Conservation (phyloP, 2,888 invertebrate species). For the Griposia aprilina region DNA sequence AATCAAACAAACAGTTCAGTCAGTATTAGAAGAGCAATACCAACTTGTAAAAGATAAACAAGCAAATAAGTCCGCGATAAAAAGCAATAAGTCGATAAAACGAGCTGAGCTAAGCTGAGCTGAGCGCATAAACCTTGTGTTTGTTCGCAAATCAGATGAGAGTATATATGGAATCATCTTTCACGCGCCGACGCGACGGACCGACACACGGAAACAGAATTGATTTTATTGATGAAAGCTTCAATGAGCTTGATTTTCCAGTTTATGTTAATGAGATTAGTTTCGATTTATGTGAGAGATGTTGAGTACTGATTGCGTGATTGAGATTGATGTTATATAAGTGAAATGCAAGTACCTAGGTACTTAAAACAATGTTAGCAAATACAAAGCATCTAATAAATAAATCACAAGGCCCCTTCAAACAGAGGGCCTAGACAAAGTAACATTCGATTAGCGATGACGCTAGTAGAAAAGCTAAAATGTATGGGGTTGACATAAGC, state of each 20-base stretch:
- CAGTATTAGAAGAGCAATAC: slow-evolving; percentile 79
- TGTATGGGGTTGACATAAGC: too few relatives aligned
- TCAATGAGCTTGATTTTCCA: slow-evolving; percentile 51
- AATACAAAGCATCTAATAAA: background rate
- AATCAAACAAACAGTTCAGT: slow-evolving; percentile 77
- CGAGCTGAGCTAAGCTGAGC: slow-evolving; percentile 64
- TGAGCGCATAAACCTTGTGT: slow-evolving; percentile 76
- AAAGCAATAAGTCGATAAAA: slow-evolving; percentile 84
- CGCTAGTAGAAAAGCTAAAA: too few relatives aligned
- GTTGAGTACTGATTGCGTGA: slow-evolving; percentile 7
- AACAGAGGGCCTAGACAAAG: too few relatives aligned
- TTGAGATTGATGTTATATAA: background rate
- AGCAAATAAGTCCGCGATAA: slow-evolving; percentile 80
- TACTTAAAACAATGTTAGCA: background rate
- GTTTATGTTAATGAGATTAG: slow-evolving; percentile 29
- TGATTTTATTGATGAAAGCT: slow-evolving; percentile 74
- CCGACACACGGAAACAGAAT: slow-evolving; percentile 73
- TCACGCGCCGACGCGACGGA: slow-evolving; percentile 70
- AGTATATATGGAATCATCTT: slow-evolving; percentile 78
- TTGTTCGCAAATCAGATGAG: slow-evolving; percentile 73
- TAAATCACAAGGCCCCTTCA: slow-evolving; percentile 6
- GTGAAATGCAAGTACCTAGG: background rate
- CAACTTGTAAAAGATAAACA: slow-evolving; percentile 80
- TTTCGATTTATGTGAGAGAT: slow-evolving; percentile 8
- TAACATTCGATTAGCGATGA: too few relatives aligned